Base-by-base conservation (phyloP, 2,888 invertebrate genomes). In the Adela reaumurella region DNA sequence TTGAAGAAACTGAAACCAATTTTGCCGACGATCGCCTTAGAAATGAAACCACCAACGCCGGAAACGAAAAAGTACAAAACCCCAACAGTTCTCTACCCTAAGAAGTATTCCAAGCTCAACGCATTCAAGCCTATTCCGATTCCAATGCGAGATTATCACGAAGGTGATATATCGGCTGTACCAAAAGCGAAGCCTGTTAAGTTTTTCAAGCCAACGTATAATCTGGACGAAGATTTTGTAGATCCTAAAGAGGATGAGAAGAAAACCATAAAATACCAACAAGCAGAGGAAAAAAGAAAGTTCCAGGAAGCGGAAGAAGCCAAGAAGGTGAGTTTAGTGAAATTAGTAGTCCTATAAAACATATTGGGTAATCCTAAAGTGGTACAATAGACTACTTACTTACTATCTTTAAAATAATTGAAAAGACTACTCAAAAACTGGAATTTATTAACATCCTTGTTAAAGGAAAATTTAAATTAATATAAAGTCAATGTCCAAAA, bases 1-100 rank as follows among this genome's bases (percentile, higher is more conserved):
- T 81, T 90, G 73, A 83, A 76, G 65, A 50, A 54, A 29, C 49
- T 59, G 10, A 57, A 64, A 28, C 64, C 59, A 60, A 70, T 58
- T 55, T 69, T 67, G 57, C 70, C 60, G 56, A 70, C 56, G 49
- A 57, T 67, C 45, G 54, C 67, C 16, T 55, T 70, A 50, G 67
- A 68, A 55, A 61, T 71, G 2, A 62, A 62, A 41, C 67, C 70
- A 8, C 76, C 63, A 50, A 70, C 59, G 55, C 67, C 55, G 47
- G 58, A 58, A 61, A 63, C 62, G 55, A 68, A 53, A 58, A 66
- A 63, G 53, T 58, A 61, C 41, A 70, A 77, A 54, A 61, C 64
- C 18, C 83, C 83, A 2, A 84, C 83, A 17, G 77, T 77, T 51
- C 57, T 73, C 19, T 83, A 81, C 56, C 85, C 85, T 0, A 85